Percentiles rank a stretch among this genome's conserved stretches.
Evolutionary conservation across 2,113 vertebrate genomes (phyloP).

Genomic region (Otolemur garnettii): DNA sequence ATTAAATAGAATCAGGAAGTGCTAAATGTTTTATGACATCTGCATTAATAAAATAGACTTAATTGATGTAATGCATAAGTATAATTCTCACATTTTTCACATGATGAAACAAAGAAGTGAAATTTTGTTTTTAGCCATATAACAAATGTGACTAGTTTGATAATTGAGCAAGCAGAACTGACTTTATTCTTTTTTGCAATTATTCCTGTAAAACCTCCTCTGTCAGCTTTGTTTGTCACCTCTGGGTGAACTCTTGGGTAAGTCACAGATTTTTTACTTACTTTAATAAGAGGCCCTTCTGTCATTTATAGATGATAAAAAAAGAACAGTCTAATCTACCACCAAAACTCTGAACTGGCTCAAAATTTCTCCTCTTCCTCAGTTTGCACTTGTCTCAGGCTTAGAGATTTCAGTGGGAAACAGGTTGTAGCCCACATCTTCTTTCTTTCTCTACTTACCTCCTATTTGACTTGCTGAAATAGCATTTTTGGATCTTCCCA

Average conservation of each 20-base stretch:
- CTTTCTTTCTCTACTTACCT: background rate
- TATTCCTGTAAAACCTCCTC: constrained; percentile 31
- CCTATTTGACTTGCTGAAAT: background rate
- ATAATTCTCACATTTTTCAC: constrained; percentile 5
- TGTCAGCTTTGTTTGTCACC: background rate
- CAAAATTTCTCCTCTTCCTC: background rate
- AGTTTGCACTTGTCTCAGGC: too few species aligned
- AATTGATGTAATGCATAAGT: background rate
- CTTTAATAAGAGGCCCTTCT: background rate
- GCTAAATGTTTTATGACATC: background rate
- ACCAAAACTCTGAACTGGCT: background rate
- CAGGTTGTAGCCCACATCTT: background rate
- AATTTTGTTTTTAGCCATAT: background rate
- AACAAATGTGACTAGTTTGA: background rate
- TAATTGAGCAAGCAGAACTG: background rate
- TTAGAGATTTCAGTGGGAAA: background rate
- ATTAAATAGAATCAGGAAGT: background rate
- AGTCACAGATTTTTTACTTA: background rate
- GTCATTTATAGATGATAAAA: background rate
- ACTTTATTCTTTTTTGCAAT: constrained; percentile 14
- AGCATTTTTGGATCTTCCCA: background rate
- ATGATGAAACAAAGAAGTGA: background rate
- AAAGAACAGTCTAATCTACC: background rate
- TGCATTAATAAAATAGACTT: background rate
- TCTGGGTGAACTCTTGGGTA: background rate